Percentiles rank a stretch among this genome's conserved stretches.
phyloP scores from a whole-genome alignment of 2,888 invertebrate genomes.

The Oligia fasciuncula region DNA sequence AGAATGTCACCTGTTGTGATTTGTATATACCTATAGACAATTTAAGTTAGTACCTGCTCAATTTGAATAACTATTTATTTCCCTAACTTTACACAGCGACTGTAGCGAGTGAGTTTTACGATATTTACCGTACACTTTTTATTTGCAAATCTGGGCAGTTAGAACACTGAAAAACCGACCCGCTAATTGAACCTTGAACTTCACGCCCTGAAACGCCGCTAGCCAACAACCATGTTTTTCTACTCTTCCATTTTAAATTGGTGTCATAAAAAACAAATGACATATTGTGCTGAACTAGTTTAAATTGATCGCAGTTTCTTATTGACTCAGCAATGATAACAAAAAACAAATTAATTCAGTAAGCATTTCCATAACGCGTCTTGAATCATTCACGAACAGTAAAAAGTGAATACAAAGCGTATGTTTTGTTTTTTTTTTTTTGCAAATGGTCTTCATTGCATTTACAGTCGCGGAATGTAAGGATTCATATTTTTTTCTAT shows the following conservation, averaged over 20 bases:
- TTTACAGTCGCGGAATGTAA: not conserved
- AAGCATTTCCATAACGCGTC: not conserved
- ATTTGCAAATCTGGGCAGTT: not conserved
- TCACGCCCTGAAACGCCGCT: not conserved
- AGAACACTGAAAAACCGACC: not conserved
- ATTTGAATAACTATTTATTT: too few relatives aligned
- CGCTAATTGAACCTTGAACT: constrained; percentile 7
- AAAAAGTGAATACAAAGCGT: not conserved
- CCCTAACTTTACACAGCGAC: not conserved
- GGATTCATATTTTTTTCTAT: not conserved
- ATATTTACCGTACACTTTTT: not conserved
- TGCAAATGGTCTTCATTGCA: not conserved
- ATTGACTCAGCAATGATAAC: not conserved
- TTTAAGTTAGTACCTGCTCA: not conserved
- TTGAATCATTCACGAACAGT: constrained; percentile 22
- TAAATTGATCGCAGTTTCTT: constrained; percentile 12
- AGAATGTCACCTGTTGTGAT: not conserved
- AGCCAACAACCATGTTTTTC: not conserved
- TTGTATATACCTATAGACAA: too few relatives aligned
- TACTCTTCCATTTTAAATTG: not conserved
- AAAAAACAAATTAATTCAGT: constrained; percentile 1
- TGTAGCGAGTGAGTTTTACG: not conserved
- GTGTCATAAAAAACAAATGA: constrained; percentile 12
- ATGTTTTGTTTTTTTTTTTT: not conserved
- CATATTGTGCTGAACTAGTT: not conserved